phyloP scores from a whole-genome alignment of 2,888 invertebrate species.

The Hypena proboscidalis region DNA sequence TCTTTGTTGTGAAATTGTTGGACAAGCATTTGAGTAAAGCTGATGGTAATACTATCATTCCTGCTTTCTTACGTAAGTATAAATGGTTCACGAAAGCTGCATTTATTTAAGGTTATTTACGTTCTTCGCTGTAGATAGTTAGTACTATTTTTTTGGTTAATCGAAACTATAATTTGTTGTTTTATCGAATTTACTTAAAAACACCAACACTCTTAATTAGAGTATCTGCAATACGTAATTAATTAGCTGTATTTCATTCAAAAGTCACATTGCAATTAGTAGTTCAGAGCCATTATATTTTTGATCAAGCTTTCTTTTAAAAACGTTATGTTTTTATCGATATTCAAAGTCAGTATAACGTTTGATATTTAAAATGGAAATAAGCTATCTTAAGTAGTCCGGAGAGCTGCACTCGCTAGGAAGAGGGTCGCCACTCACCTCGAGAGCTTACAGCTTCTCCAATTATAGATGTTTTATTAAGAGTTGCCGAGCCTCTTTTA shows the following conservation, averaged over 20 bases:
- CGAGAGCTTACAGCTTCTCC: conserved; percentile 70
- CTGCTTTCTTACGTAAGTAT: conserved; percentile 57
- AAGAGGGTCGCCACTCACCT: conserved; percentile 75
- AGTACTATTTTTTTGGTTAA: too few relatives aligned
- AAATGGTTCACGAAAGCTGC: conserved; percentile 9
- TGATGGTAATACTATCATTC: conserved; percentile 23
- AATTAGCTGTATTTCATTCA: too few relatives aligned
- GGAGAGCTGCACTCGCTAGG: conserved; percentile 59
- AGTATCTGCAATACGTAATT: too few relatives aligned
- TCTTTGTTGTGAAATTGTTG: conserved; percentile 47
- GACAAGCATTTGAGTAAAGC: conserved; percentile 25
- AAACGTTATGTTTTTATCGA: not conserved
- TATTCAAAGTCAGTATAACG: conserved; percentile 1
- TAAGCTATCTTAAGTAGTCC: conserved; percentile 58
- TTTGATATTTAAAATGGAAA: conserved; percentile 54
- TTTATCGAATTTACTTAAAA: too few relatives aligned
- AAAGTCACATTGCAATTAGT: too few relatives aligned
- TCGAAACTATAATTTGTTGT: too few relatives aligned
- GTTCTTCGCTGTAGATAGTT: not conserved
- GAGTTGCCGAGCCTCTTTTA: conserved; percentile 54
- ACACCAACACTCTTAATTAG: too few relatives aligned
- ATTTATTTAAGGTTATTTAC: conserved; percentile 17
- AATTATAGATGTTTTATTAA: conserved; percentile 74
- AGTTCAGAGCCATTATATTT: too few relatives aligned
- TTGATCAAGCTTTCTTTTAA: not conserved